A percentile compares a stretch with the other conserved stretches of the same genome.
phyloP scores from a whole-genome alignment of 1,140 invertebrate genomes.

The Magallana angulata region DNA sequence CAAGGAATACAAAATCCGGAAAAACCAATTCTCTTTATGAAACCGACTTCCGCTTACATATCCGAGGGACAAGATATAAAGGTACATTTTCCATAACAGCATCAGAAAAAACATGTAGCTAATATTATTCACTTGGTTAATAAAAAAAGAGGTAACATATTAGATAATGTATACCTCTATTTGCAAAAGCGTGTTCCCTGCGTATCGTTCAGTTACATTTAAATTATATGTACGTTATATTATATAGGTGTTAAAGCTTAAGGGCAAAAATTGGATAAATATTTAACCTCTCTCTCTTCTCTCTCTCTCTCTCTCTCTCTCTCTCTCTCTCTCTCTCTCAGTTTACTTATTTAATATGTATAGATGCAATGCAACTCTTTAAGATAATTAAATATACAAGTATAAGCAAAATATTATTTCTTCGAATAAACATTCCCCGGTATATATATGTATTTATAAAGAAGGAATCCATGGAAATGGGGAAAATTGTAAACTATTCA shows the following conservation, averaged over 20 bases:
- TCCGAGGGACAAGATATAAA: constrained; percentile 84
- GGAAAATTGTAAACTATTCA: no score
- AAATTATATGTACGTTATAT: background rate
- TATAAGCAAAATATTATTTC: no score
- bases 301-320: constrained; percentile 14
- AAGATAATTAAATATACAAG: no score
- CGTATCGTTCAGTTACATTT: background rate
- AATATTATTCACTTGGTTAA: no score
- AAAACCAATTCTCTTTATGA: constrained; percentile 87
- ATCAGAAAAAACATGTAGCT: background rate
- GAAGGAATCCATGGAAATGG: no score
- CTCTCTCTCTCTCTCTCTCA: background rate
- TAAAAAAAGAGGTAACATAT: no score
- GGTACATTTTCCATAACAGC: constrained; percentile 75
- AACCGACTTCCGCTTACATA: constrained; percentile 86
- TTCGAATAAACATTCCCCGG: no score
- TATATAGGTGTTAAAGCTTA: background rate
- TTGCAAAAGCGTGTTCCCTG: background rate
- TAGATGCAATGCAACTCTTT: no score
- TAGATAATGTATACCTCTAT: no score
- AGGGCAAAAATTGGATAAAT: no score
- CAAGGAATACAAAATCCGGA: constrained; percentile 84
- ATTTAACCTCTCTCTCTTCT: background rate
- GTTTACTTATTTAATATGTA: no score
- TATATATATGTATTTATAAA: no score